Evolutionary conservation across 1,140 invertebrate genomes (phyloP).

Genomic region (Brachionus koreanus): DNA sequence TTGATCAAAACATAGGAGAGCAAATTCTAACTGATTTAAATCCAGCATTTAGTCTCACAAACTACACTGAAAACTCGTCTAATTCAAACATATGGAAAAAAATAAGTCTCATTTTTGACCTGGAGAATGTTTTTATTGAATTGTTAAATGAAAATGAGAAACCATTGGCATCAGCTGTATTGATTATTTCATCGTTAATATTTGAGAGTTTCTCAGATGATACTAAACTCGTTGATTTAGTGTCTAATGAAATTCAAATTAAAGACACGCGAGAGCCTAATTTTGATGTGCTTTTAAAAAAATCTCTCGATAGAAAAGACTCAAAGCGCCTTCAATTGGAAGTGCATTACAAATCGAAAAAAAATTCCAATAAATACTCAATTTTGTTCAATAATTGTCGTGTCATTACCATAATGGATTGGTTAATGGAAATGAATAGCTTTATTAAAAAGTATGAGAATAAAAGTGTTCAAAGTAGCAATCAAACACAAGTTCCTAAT

Average conservation of each 20-base stretch:
- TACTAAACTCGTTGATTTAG: constrained; percentile 24
- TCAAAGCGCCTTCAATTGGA: constrained; percentile 23
- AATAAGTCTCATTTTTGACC: constrained; percentile 73
- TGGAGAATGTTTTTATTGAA: constrained; percentile 79
- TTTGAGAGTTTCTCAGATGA: constrained; percentile 43
- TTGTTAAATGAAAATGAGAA: constrained; percentile 59
- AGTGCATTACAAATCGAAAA: background rate
- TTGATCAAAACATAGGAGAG: constrained; percentile 88
- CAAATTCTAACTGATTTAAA: constrained; percentile 66
- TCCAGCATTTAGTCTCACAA: constrained; percentile 53
- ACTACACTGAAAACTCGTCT: constrained; percentile 51
- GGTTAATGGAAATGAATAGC: constrained; percentile 26
- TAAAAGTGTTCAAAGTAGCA: background rate
- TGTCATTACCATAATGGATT: background rate
- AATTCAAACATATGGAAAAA: constrained; percentile 65
- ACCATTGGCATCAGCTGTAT: background rate
- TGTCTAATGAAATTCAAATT: constrained; percentile 32
- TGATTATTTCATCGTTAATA: background rate
- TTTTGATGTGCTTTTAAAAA: constrained; percentile 23
- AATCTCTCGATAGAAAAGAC: background rate
- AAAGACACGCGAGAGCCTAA: background rate
- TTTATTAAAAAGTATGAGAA: background rate
- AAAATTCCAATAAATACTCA: constrained; percentile 8
- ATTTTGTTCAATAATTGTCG: constrained; percentile 40
- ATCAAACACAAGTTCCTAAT: background rate